Base-by-base conservation (phyloP, 2,113 vertebrate genomes). In the Meriones unguiculatus region DNA sequence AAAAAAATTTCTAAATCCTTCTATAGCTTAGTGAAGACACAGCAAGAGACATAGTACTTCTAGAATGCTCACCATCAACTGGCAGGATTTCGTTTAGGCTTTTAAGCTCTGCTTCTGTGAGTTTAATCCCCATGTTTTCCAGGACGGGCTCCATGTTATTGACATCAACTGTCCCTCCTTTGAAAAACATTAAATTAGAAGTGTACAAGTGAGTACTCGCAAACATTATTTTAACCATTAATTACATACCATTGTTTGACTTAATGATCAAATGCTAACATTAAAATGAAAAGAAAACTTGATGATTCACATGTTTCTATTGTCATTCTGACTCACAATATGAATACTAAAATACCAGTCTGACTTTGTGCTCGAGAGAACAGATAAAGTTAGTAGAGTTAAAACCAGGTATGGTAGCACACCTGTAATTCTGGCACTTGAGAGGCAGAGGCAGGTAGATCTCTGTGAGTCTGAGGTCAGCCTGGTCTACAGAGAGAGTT, bases 91-190 rank as follows among this genome's bases (percentile, higher is more conserved):
- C 67, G 14, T 2, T 14, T 18, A 91, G 81, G 28, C 62, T 46
- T 81, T 57, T 54, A 52, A 81, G 65, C 24, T 96, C 88, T 65
- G 22, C 50, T 13, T 87, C 67, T 87, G 92, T 81, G 67, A 87
- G 76, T 50, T 67, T 81, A 57, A 96, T 75, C 30, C 38, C 67
- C 75, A 76, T 80, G 28, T 94, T 86, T 75, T 91, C 65, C 54
- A 90, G 75, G 52, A 67, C 4, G 0, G 20, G 50, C 20, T 91
- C 76, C 11, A 88, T 14, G 30, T 65, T 67, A 50, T 30, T 35
- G n/a, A 69, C 30, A 35, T 81, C 72, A 24, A 94, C 50, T 59
- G 88, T 91, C 62, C 46, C 88, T 75, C 54, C 95, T 96, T 94
- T 25, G 30, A 59, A 88, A 96, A 78, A 81, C 30, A 89, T 73